phyloP scores from a whole-genome alignment of 2,113 vertebrate species.

The Actenoides lindsayi region DNA sequence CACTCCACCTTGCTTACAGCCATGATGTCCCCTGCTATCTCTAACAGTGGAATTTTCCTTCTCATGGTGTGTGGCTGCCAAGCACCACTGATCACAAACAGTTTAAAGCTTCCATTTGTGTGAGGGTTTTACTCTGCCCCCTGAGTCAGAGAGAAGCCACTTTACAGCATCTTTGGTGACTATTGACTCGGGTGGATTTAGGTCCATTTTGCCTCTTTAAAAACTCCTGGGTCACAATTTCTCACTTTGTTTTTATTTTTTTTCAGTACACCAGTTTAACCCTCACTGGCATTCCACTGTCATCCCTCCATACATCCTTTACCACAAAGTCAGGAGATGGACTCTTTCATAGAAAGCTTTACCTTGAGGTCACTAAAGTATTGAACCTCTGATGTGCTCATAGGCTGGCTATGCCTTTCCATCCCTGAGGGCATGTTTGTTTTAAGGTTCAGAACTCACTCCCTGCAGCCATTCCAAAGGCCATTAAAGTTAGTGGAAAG shows the following conservation, averaged over 20 bases:
- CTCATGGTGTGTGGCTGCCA: fast-evolving
- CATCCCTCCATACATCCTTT: not conserved
- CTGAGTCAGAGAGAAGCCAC: not conserved
- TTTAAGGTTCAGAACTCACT: not conserved
- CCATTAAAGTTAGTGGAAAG: not conserved
- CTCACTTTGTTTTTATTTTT: not conserved
- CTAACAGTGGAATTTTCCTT: not conserved
- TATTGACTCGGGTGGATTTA: not conserved
- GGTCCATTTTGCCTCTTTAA: not conserved
- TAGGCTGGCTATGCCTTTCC: not conserved
- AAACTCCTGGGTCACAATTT: not conserved
- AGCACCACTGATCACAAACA: not conserved
- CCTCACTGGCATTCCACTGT: not conserved
- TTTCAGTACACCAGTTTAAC: not conserved
- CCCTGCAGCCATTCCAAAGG: not conserved
- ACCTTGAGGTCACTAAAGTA: not conserved
- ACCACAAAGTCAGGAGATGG: not conserved
- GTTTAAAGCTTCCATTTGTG: not conserved
- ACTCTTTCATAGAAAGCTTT: not conserved
- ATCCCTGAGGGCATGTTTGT: not conserved
- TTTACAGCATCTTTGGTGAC: not conserved
- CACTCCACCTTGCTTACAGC: fast-evolving
- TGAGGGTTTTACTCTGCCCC: not conserved
- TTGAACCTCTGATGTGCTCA: not conserved
- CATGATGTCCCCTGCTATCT: fast-evolving